phyloP scores from a whole-genome alignment of 2,888 invertebrate species.

The Lasiommata megera region DNA sequence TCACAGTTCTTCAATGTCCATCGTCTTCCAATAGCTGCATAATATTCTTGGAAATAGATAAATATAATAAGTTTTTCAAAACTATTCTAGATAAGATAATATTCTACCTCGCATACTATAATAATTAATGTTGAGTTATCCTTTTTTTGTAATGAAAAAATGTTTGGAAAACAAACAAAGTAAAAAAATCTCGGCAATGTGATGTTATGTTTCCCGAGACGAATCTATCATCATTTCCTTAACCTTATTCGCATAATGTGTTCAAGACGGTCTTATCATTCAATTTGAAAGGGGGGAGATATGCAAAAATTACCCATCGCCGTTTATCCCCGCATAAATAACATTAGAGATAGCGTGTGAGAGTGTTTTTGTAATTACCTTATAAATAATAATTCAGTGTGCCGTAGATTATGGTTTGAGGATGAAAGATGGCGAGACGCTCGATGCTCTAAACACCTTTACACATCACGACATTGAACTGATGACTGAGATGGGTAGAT shows the following conservation, averaged over 20 bases:
- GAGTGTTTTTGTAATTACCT: slow-evolving; percentile 80
- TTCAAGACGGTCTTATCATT: slow-evolving; percentile 58
- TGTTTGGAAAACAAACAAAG: neutral
- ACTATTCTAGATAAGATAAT: too few species aligned
- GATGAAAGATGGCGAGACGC: slow-evolving; percentile 57
- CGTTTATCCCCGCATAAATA: slow-evolving; percentile 78
- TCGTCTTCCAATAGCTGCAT: too few species aligned
- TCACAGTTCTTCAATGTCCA: too few species aligned
- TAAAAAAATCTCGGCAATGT: slow-evolving; percentile 27
- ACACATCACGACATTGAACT: slow-evolving; percentile 8
- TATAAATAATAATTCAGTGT: slow-evolving; percentile 78
- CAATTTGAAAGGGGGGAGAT: slow-evolving; percentile 64
- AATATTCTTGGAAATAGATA: too few species aligned
- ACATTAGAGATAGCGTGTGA: slow-evolving; percentile 74
- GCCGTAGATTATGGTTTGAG: slow-evolving; percentile 73
- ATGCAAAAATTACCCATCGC: slow-evolving; percentile 73
- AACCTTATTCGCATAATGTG: slow-evolving; percentile 32
- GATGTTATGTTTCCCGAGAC: slow-evolving; percentile 28
- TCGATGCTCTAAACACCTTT: slow-evolving; percentile 14
- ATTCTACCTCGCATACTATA: too few species aligned
- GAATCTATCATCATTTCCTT: slow-evolving; percentile 39
- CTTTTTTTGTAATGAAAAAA: too few species aligned
- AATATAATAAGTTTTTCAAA: too few species aligned
- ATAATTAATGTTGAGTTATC: too few species aligned
- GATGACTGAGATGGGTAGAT: too few species aligned